These are phyloP conservation scores for Xanthorhoe designata DNA, from an alignment of 2,888 invertebrate species.

Conservation along the genomic window DNA sequence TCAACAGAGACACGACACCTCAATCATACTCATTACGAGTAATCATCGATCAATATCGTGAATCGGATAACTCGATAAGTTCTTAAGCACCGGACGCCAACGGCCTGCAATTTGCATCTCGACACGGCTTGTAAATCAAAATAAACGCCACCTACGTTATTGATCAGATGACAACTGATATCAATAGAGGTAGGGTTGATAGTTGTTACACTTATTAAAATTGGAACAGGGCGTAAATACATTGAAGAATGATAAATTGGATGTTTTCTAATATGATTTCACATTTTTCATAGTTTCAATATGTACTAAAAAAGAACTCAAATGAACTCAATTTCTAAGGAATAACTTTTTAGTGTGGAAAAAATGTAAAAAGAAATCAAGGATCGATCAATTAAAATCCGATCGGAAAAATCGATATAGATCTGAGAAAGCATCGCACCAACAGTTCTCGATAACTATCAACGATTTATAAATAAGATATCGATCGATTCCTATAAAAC, in stretches of 20 bases:
- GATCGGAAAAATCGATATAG: neutral
- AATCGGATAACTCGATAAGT: constrained; percentile 32
- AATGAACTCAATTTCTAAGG: too few relatives aligned
- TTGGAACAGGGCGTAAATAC: neutral
- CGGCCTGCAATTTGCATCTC: constrained; percentile 51
- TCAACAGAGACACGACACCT: constrained; percentile 14
- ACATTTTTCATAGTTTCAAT: too few relatives aligned
- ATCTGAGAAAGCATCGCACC: neutral
- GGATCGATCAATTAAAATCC: neutral
- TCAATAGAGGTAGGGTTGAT: constrained; percentile 25
- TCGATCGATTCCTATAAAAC: constrained; percentile 19
- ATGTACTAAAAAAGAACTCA: too few relatives aligned
- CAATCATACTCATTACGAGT: constrained; percentile 32
- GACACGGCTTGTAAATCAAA: constrained; percentile 58
- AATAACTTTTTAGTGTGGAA: too few relatives aligned
- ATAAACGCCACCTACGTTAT: constrained; percentile 55
- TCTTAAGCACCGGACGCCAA: constrained; percentile 40
- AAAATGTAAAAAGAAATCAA: too few relatives aligned
- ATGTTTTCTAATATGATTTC: too few relatives aligned
- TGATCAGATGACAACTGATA: constrained; percentile 52
- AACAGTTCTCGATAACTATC: constrained; percentile 10
- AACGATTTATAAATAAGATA: constrained; percentile 21
- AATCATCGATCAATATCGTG: constrained; percentile 36
- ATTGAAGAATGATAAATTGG: too few relatives aligned
- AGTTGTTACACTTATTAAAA: neutral